These are phyloP conservation scores for Turnix velox DNA, from an alignment of 2,113 vertebrate genomes.

Conservation along the genomic window DNA sequence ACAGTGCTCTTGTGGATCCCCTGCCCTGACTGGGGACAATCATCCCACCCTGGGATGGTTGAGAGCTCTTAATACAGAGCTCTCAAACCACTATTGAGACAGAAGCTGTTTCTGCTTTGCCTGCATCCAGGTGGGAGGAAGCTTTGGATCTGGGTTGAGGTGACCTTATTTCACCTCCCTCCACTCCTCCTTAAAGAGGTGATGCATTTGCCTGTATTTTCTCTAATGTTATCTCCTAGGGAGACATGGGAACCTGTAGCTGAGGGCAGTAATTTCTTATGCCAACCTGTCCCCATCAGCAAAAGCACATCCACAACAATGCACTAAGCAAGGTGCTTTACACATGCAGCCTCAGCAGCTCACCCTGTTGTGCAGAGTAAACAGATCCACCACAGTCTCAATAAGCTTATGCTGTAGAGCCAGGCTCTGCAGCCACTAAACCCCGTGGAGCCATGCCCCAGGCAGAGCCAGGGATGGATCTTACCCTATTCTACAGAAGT, in stretches of 20 bases:
- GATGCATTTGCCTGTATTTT: neutral
- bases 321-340: fast-evolving
- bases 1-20: fast-evolving
- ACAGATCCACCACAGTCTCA: neutral
- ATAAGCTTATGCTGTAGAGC: neutral
- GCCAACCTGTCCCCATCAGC: neutral
- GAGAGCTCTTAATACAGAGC: neutral
- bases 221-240: neutral
- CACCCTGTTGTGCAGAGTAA: neutral
- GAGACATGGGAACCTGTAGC: neutral
- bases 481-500: neutral
- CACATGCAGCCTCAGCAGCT: neutral
- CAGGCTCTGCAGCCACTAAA: neutral
- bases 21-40: neutral
- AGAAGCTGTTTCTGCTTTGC: neutral
- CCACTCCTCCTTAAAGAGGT: fast-evolving
- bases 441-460: neutral
- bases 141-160: neutral
- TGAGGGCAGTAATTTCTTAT: neutral
- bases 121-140: neutral
- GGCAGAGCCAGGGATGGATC: neutral
- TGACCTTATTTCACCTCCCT: neutral
- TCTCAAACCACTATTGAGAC: neutral
- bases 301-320: fast-evolving
- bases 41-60: neutral